Base-by-base conservation (phyloP, 2,888 invertebrate species). In the Stenodema calcarata region DNA sequence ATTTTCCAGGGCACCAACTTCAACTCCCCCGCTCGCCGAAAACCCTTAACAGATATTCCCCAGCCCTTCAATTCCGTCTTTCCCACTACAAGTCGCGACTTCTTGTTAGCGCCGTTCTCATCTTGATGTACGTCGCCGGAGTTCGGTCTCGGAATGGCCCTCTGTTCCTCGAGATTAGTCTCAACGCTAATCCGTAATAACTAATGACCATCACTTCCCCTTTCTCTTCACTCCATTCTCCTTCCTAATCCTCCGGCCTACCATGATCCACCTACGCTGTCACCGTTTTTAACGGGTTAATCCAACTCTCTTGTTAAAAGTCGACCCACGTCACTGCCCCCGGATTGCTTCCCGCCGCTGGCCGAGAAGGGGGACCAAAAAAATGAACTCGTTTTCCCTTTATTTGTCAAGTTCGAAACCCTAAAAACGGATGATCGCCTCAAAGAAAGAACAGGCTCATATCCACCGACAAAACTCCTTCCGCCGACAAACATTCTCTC, bases 231-330 rank as follows among this genome's bases (percentile, higher is more conserved):
- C 44, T 27, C 78, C 73, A 73, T 73, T 73, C 73, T 73, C 35
- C 3, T 78, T 41, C 42, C 78, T 78, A 78, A 78, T 78, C 78
- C 78, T 78, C 18, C 12, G 78, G 78, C 78, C 42, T 44, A 78
- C 78, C 78, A 42, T 78, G 44, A 78, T 78, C 78, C 78, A 78
- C 78, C 78, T 78, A 18, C 41, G n/a, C 78, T 42, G 78, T 78
- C 78, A 23, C 41, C 44, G 78, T 78, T 78, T 78, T 78, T 78
- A 78, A 78, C 78, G 41, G 44, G 78, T 78, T 78, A 78, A 78
- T 78, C 78, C 44, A 78, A 78, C 78, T 78, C 78, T 44, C 78
- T 78, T 78, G 78, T 78, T 78, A 78, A 78, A 78, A 78, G 78
- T 78, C 78, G 78, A 78, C 78, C 78, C 78, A 78, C 78, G 44